Evolutionary conservation across 1,140 invertebrate genomes (phyloP), one percentile per base, ranked within the genome.

Genomic region (Drosophila ficusphila): DNA sequence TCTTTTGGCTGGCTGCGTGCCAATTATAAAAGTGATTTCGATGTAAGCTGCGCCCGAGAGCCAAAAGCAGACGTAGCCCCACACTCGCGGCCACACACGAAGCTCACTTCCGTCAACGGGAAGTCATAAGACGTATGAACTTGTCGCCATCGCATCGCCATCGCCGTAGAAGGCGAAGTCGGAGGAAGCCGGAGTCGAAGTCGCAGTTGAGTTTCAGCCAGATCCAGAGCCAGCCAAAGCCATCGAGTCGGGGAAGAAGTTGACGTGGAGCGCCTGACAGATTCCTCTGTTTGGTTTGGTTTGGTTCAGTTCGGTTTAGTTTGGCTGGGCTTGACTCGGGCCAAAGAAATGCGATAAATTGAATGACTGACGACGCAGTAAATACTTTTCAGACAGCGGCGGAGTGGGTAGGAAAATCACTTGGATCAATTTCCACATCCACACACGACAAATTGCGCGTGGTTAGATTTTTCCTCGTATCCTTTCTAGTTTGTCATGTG

Each of bases 91-190:
- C 31, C 76, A 76, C 61, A 64, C 46, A 39, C 25, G 36, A 23
- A 46, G 48, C 79, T 73, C 53, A 65, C 82, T 85, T 88, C 82
- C 81, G 81, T 86, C 81, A 88, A 81, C 82, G 82, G 81, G 81
- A 86, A 86, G 81, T 86, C 81, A 86, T 86, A 86, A 86, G 81
- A 81, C 82, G 82, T 86, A 86, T 86, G 81, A 86, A 86, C 81
- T 86, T 86, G 81, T 88, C 81, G 82, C 51, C 77, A 57, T 52
- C 42, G 47, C 61, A n/a, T n/a, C n/a, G n/a, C n/a, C n/a, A n/a
- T n/a, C 51, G 46, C 27, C n/a, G 36, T 44, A 7, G 6, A 9
- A 29, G 27, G 25, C 27, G 38, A 27, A 34, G 53, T 23, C 47
- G 39, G 16, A 52, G 41, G 67, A 48, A 65, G 67, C 42, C 34